phyloP scores from a whole-genome alignment of 2,797 vertebrate genomes.

The Sphaeramia orbicularis region DNA sequence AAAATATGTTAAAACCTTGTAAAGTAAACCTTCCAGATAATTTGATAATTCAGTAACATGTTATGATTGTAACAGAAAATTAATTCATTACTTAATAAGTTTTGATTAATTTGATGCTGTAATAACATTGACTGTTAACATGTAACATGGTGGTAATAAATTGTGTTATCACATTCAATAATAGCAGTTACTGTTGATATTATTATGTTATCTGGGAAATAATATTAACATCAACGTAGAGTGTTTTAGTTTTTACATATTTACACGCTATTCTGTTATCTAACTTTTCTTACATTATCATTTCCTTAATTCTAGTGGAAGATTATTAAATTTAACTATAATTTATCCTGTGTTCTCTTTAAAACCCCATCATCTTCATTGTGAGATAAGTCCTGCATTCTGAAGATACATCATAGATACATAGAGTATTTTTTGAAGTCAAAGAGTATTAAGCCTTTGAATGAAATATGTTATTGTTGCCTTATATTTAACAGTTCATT shows the following conservation, averaged over 20 bases:
- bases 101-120: conserved; percentile 17
- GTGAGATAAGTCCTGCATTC: conserved; percentile 6
- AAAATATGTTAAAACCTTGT: not conserved
- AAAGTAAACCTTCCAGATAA: conserved; percentile 22
- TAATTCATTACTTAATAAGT: conserved; percentile 12
- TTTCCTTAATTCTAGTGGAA: conserved; percentile 3
- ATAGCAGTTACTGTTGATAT: not conserved
- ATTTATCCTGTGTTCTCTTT: conserved; percentile 21
- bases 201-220: not conserved
- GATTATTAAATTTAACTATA: conserved; percentile 22
- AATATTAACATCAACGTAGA: not conserved
- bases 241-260: conserved; percentile 12
- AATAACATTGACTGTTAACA: conserved; percentile 19
- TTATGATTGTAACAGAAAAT: conserved; percentile 34
- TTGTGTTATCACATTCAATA: conserved; percentile 1
- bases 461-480: conserved; percentile 74
- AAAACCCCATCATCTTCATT: conserved; percentile 5
- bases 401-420: conserved; percentile 2
- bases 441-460: conserved; percentile 63
- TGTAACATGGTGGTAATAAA: conserved; percentile 5
- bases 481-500: conserved; percentile 72
- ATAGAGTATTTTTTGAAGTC: conserved; percentile 29
- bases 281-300: conserved; percentile 32
- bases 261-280: conserved; percentile 18
- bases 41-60: conserved; percentile 14